These are phyloP conservation scores for Dynastes grantii DNA, from an alignment of 2,888 invertebrate species.

Conservation along the genomic window DNA sequence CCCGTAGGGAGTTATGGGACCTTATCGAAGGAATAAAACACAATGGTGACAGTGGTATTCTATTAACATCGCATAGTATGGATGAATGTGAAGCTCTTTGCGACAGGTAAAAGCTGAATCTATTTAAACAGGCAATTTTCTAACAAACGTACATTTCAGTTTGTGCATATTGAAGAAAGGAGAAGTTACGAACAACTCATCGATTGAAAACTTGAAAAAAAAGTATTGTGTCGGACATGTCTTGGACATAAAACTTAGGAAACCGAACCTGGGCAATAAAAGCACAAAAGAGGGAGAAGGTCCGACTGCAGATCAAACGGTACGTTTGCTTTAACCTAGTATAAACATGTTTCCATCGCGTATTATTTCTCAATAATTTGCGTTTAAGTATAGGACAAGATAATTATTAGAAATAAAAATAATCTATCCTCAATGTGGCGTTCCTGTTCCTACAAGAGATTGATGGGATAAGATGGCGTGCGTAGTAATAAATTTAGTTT, in stretches of 20 bases:
- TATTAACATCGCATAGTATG: slow-evolving; percentile 90
- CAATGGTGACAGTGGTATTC: slow-evolving; percentile 73
- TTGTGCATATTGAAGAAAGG: slow-evolving; percentile 89
- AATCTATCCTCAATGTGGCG: too few relatives aligned
- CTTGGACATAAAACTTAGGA: slow-evolving; percentile 60
- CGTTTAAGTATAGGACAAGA: too few relatives aligned
- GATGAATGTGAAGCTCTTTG: slow-evolving; percentile 90
- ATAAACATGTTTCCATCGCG: too few relatives aligned
- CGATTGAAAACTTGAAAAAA: slow-evolving; percentile 83
- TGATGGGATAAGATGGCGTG: too few relatives aligned
- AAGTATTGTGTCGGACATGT: slow-evolving; percentile 77
- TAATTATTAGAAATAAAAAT: too few relatives aligned
- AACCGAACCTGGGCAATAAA: neutral
- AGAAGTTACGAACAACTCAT: slow-evolving; percentile 81
- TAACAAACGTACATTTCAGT: slow-evolving; percentile 68
- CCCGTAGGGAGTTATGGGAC: slow-evolving; percentile 70
- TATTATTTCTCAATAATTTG: too few relatives aligned
- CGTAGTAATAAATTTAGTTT: too few relatives aligned
- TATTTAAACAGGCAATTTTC: neutral
- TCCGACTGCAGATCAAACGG: slow-evolving; percentile 26
- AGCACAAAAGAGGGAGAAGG: neutral
- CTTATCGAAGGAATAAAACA: slow-evolving; percentile 62
- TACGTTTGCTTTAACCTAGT: neutral
- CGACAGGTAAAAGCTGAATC: slow-evolving; percentile 60
- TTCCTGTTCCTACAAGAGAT: too few relatives aligned